These are phyloP conservation scores for Acronicta aceris DNA, from an alignment of 2,888 invertebrate species.

Conservation along the genomic window DNA sequence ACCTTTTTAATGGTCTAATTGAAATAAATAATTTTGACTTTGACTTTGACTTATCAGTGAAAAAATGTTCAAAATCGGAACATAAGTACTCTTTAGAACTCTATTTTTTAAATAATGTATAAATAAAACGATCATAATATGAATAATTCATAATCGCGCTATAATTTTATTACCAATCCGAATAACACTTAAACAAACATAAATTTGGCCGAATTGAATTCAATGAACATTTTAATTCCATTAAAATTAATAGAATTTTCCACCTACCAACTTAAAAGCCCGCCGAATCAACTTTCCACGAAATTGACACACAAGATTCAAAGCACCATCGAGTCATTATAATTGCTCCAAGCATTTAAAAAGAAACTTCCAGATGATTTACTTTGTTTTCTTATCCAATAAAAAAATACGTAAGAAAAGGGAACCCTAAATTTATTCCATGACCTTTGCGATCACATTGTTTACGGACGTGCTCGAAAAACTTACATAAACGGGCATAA, in stretches of 20 bases:
- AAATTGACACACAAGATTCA: constrained; percentile 2
- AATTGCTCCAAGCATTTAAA: constrained; percentile 24
- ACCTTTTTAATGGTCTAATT: too few species aligned
- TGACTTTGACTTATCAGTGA: too few species aligned
- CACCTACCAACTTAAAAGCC: constrained; percentile 5
- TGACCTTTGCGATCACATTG: constrained; percentile 36
- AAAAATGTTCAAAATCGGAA: too few species aligned
- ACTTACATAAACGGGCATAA: constrained; percentile 11
- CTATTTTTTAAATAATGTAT: too few species aligned
- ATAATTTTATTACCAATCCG: too few species aligned
- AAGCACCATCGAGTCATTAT: constrained; percentile 41
- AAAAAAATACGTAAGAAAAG: constrained; percentile 19
- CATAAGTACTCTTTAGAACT: too few species aligned
- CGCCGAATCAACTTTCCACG: constrained; percentile 1
- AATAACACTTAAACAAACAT: background rate
- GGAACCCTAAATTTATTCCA: constrained; percentile 43
- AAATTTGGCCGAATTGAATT: background rate
- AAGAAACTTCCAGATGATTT: constrained; percentile 39
- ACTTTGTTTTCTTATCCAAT: constrained; percentile 18
- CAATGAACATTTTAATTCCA: constrained; percentile 1
- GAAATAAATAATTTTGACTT: too few species aligned
- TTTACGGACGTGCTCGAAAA: constrained; percentile 17
- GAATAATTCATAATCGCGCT: too few species aligned
- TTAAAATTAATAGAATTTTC: background rate
- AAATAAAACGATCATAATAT: too few species aligned